Base-by-base conservation (phyloP, 2,113 vertebrate genomes). In the Egretta garzetta region DNA sequence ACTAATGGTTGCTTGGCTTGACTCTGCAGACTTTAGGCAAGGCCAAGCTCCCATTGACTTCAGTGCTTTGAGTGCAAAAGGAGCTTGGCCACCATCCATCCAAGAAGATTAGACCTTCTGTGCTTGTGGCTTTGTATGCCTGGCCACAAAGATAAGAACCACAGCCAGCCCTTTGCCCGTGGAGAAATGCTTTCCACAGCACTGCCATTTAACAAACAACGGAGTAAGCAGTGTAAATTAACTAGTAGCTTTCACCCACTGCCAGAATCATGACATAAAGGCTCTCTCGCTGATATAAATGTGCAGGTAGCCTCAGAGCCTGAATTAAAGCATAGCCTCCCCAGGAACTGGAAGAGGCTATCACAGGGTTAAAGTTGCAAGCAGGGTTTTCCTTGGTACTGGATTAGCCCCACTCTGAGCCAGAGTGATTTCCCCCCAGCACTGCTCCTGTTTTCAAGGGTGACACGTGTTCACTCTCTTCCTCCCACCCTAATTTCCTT, bases 101-200 rank as follows among this genome's bases (percentile, higher is more conserved):
- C 63, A 86, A 88, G 85, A 92, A 93, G 95, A 96, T 97, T 96
- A 97, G 90, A 88, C 94, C 80, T 92, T 95, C 94, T 95, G 86
- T 92, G 91, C 94, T 94, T 75, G 83, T 88, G 80, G 88, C 49
- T 86, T 79, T 92, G 43, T 68, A 35, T 62, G 94, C 56, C 93
- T 95, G 89, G 86, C 88, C 93, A 96, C 80, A 91, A 88, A 94
- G 95, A 96, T 95, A 96, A 96, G 96, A 95, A 87, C 60, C 73
- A 87, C 76, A 81, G 88, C 80, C 88, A 94, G 66, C 49, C 80
- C 64, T 79, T 79, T 81, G 73, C 88, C 86, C 90, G 70, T 53
- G 60, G 89, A 96, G 86, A 95, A 93, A 95, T 80, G 53, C 20
- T 95, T 96, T 96, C 88, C 73, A 94, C 22, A 56, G 89, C 70